Evolutionary conservation across 2,797 vertebrate species (phyloP).

Genomic region (Babyrousa celebensis): DNA sequence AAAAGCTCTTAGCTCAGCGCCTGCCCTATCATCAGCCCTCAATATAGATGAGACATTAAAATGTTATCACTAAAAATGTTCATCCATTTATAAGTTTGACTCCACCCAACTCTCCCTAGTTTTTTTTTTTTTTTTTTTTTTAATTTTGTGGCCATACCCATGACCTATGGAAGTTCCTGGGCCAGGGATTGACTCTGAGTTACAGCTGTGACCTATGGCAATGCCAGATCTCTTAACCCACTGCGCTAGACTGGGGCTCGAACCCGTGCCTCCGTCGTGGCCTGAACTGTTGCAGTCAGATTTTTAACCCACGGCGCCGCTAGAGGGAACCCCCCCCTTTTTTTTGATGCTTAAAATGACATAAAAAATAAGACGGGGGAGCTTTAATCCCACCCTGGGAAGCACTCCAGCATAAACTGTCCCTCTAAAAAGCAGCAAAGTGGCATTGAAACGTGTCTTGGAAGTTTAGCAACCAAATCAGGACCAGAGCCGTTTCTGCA

Average conservation of each 20-base stretch:
- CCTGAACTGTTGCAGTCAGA: too few species aligned
- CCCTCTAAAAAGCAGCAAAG: neutral
- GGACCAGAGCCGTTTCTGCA: neutral
- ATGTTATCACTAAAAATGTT: constrained; percentile 24
- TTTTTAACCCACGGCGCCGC: too few species aligned
- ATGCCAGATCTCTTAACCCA: too few species aligned
- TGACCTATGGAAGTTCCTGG: too few species aligned
- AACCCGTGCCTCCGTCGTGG: too few species aligned
- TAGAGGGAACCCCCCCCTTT: too few species aligned
- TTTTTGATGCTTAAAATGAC: neutral
- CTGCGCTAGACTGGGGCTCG: too few species aligned
- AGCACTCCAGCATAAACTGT: neutral
- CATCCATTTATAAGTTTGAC: neutral
- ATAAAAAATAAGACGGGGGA: neutral
- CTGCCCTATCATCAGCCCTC: neutral
- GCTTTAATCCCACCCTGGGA: neutral
- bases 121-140: too few species aligned
- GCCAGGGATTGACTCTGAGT: too few species aligned
- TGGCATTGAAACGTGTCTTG: neutral
- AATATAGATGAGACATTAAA: neutral
- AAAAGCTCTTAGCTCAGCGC: constrained; percentile 24
- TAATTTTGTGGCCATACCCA: too few species aligned
- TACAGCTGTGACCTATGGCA: too few species aligned
- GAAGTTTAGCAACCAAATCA: fast-evolving
- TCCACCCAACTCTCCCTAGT: neutral